A percentile compares a stretch with the other conserved stretches of the same genome.
Evolutionary conservation across 2,797 vertebrate genomes (phyloP).

Genomic region (Hippopotamyrus pictus): DNA sequence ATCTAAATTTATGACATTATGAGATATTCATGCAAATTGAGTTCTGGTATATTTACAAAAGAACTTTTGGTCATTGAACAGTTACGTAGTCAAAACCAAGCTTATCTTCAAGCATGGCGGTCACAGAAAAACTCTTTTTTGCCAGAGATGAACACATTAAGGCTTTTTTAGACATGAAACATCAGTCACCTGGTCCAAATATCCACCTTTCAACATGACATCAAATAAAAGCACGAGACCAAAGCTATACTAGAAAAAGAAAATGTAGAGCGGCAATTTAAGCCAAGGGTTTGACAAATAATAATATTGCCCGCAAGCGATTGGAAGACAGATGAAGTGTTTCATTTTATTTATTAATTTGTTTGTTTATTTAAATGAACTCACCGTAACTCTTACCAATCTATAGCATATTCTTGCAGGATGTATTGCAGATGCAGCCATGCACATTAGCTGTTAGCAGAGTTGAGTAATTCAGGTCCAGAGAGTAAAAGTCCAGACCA

Average conservation of each 20-base stretch:
- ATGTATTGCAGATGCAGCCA: not conserved
- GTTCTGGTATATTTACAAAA: not conserved
- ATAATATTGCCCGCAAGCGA: not conserved
- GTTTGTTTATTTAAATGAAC: not conserved
- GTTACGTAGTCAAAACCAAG: not conserved
- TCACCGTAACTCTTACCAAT: not conserved
- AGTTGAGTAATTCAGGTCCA: not conserved
- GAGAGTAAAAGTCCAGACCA: not conserved
- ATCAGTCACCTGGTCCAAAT: not conserved
- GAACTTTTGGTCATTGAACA: not conserved
- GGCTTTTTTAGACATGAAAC: not conserved
- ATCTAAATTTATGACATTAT: not conserved
- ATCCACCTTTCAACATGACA: not conserved
- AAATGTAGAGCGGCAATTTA: not conserved
- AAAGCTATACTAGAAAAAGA: not conserved
- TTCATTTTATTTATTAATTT: not conserved
- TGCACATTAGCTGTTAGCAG: not conserved
- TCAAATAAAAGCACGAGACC: not conserved
- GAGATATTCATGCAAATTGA: not conserved
- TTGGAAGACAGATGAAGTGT: not conserved
- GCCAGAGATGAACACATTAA: not conserved
- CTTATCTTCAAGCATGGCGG: not conserved
- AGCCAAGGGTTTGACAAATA: not conserved
- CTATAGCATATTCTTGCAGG: not conserved
- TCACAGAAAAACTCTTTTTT: not conserved